Percentiles rank a stretch among this genome's conserved stretches.
Evolutionary conservation across 2,888 invertebrate genomes (phyloP).

Genomic region (Nymphalis polychloros): DNA sequence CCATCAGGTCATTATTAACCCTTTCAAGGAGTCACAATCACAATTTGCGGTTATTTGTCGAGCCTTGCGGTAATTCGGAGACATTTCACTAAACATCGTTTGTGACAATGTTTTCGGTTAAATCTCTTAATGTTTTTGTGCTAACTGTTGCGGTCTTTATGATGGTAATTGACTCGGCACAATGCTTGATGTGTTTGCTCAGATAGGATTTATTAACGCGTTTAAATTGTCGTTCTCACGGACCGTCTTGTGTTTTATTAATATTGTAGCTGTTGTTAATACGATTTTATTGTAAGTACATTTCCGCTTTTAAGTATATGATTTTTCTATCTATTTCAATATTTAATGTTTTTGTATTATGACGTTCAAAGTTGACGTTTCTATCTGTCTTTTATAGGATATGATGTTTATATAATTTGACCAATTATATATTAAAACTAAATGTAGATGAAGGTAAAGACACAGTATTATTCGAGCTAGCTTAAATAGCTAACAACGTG

Average conservation of each 20-base stretch:
- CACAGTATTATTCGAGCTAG: not conserved
- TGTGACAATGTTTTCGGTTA: constrained; percentile 55
- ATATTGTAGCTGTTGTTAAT: not conserved
- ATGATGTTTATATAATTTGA: too few relatives aligned
- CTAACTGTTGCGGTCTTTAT: constrained; percentile 55
- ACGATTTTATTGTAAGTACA: not conserved
- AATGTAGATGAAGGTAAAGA: too few relatives aligned
- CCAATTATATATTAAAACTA: too few relatives aligned
- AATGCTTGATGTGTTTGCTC: constrained; percentile 43
- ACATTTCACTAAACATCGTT: constrained; percentile 54
- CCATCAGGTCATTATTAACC: constrained; percentile 73
- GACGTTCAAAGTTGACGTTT: too few relatives aligned
- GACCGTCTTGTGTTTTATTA: constrained; percentile 10
- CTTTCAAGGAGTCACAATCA: constrained; percentile 76
- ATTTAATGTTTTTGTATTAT: too few relatives aligned
- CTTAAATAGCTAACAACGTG: constrained; percentile 11
- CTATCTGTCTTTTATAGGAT: too few relatives aligned
- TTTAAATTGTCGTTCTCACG: constrained; percentile 38
- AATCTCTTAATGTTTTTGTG: constrained; percentile 60
- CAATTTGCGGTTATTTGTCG: constrained; percentile 79
- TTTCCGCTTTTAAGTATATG: too few relatives aligned
- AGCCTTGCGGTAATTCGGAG: constrained; percentile 54
- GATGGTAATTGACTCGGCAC: constrained; percentile 55
- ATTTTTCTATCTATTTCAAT: too few relatives aligned
- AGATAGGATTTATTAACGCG: constrained; percentile 37